Conservation (phyloP, 2,113 vertebrate genomes). For the Aepyceros melampus region DNA sequence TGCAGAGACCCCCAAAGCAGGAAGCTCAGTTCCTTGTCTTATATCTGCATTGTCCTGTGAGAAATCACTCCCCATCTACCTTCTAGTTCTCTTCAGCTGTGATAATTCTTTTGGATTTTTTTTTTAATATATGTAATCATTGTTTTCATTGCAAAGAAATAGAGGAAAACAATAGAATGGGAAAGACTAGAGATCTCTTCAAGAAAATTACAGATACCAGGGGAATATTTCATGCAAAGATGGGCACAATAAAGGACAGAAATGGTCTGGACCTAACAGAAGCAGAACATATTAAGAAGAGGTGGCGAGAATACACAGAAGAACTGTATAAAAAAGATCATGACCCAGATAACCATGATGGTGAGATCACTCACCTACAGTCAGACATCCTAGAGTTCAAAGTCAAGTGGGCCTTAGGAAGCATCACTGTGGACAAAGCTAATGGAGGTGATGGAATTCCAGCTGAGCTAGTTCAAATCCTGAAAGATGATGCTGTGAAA, state of each 20-base stretch:
- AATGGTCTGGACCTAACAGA: neutral
- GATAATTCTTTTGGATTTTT: neutral
- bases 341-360: neutral
- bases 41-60: neutral
- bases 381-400: neutral
- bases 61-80: neutral
- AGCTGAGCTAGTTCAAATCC: neutral
- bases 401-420: neutral
- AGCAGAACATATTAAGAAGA: neutral
- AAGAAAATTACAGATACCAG: neutral
- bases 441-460: neutral
- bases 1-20: neutral
- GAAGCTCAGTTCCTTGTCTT: neutral
- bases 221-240: neutral
- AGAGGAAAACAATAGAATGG: neutral
- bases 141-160: neutral
- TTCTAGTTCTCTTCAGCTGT: neutral
- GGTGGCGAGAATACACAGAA: neutral
- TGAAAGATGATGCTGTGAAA: neutral
- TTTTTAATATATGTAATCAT: neutral
- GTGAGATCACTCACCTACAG: neutral
- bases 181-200: neutral
- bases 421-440: neutral
- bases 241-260: neutral
- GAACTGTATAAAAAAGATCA: neutral